Conservation (phyloP, 30 jellyfish, hydroid and myxozoan species). For the Chironex yamaguchii region DNA sequence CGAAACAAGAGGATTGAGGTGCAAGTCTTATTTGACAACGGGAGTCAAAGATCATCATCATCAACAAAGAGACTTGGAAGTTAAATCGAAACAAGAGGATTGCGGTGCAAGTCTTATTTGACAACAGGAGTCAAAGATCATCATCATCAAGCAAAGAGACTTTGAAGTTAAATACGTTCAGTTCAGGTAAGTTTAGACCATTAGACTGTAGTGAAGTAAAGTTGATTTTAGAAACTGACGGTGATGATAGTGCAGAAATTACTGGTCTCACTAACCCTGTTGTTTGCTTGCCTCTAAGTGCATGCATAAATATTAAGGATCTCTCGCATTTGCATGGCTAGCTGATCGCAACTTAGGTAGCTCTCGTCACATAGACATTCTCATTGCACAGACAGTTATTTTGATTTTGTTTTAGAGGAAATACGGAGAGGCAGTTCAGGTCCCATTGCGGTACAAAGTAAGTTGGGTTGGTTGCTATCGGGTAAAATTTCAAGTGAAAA, state of each 20-base stretch:
- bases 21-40: conserved; percentile 6
- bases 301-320: conserved; percentile 1
- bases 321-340: conserved; percentile 15
- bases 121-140: conserved; percentile 7
- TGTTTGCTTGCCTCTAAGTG: conserved; percentile 21
- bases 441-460: conserved; percentile 57
- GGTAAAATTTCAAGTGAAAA: conserved; percentile 40
- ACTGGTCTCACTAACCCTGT: conserved; percentile 24
- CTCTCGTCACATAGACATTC: conserved; percentile 4
- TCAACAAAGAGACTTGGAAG: not conserved
- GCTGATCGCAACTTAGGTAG: conserved; percentile 23
- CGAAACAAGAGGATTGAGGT: conserved; percentile 5
- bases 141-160: conserved; percentile 1
- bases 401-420: conserved; percentile 30
- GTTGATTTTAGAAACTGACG: not conserved
- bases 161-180: conserved; percentile 2
- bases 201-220: not conserved
- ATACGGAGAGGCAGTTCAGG: conserved; percentile 35
- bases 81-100: conserved; percentile 1
- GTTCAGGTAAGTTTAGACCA: not conserved
- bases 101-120: conserved; percentile 2
- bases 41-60: conserved; percentile 6
- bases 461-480: conserved; percentile 49
- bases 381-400: conserved; percentile 19
- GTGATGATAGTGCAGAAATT: not conserved